A percentile compares a stretch with the other conserved stretches of the same genome.
Conservation (phyloP, 2,888 invertebrate species). For the Rhopalosiphum nymphaeae region DNA sequence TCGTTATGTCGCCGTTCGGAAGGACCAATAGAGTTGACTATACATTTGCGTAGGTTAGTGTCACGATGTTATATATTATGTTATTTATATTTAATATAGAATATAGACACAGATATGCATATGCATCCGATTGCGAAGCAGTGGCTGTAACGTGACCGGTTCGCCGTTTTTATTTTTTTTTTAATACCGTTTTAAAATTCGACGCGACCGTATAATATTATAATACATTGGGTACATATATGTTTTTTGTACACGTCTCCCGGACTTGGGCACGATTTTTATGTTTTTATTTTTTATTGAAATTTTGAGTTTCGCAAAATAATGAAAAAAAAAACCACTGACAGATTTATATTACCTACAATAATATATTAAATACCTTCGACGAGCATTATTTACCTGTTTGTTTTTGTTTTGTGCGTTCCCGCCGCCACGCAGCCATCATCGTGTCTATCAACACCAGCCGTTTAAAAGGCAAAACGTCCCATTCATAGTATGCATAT, state of each 20-base stretch:
- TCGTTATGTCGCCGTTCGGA: background rate
- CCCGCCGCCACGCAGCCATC: background rate
- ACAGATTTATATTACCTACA: background rate
- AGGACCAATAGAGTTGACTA: background rate
- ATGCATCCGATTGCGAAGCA: background rate
- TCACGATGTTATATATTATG: background rate
- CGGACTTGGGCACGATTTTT: background rate
- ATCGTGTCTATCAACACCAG: background rate
- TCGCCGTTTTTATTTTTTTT: background rate
- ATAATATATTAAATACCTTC: background rate
- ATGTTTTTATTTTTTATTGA: background rate
- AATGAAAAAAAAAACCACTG: background rate
- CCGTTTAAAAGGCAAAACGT: background rate
- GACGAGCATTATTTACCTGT: background rate
- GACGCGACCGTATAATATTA: background rate
- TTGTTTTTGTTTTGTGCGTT: background rate
- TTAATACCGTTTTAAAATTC: background rate
- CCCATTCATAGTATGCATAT: background rate
- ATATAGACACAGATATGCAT: background rate
- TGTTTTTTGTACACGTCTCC: background rate
- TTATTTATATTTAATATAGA: background rate
- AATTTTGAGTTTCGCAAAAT: background rate
- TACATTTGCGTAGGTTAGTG: conserved; percentile 8
- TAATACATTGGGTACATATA: background rate
- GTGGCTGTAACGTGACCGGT: conserved; percentile 7